Evolutionary conservation across 2,113 vertebrate genomes (phyloP).

Genomic region (Myanophis thanlyinensis): DNA sequence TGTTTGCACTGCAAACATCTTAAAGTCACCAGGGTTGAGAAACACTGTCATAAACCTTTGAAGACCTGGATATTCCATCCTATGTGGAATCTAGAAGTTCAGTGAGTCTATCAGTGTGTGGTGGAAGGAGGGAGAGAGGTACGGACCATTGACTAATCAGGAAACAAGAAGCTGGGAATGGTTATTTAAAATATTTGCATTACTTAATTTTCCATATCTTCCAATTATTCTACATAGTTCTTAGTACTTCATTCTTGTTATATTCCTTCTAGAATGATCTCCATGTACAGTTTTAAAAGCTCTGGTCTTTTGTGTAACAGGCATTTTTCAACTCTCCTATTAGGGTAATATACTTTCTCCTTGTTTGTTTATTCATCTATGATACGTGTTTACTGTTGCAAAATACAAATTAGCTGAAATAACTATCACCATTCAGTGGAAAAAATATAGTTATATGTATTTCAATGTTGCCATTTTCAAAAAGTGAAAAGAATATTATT

Average conservation of each 20-base stretch:
- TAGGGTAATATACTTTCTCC: not conserved
- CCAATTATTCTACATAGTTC: not conserved
- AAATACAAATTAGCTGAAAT: not conserved
- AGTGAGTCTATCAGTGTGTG: not conserved
- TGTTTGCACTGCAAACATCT: too few species aligned
- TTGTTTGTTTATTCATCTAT: not conserved
- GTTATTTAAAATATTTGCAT: not conserved
- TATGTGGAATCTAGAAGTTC: not conserved
- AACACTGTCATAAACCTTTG: too few species aligned
- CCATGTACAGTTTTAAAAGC: not conserved
- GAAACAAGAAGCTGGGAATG: not conserved
- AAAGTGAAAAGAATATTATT: not conserved
- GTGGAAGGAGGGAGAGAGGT: not conserved
- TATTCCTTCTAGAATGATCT: slow-evolving; percentile 20
- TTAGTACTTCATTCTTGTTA: not conserved
- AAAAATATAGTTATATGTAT: not conserved
- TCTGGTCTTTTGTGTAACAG: rapidly evolving
- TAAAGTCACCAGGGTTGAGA: too few species aligned
- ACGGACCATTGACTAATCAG: not conserved
- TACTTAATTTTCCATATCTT: not conserved
- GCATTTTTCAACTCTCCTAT: not conserved
- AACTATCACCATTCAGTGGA: not conserved
- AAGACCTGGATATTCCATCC: not conserved
- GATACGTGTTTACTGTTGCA: not conserved
- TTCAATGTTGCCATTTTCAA: not conserved